Base-by-base conservation (phyloP, 2,797 vertebrate genomes). In the Emydoidea blandingii region DNA sequence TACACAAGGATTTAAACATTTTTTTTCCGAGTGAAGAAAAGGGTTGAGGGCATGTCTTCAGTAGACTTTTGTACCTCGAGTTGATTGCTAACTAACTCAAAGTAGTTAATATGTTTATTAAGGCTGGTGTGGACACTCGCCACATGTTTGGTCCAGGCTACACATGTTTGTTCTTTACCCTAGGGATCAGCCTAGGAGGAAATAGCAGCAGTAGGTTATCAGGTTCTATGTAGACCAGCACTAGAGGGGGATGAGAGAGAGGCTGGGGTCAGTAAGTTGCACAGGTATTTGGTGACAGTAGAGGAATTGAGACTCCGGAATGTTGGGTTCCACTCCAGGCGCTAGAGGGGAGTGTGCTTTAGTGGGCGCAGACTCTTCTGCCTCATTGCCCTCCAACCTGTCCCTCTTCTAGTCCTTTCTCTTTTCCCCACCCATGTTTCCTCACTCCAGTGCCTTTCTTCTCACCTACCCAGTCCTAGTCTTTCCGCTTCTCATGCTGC, bases 331-430 rank as follows among this genome's bases (percentile, higher is more conserved):
- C 15, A 23, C 0, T 68, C 90, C 3, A 0, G 52, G 65, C 34
- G 65, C 68, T 86, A 79, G 93, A 87, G 41, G 56, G 3, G 47
- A 3, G 0, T 0, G 3, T 12, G 29, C 18, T 52, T 0, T 1
- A 49, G 41, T 44, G 83, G 74, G 44, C 50, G 15, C 10, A 50
- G 78, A 68, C 53, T 85, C 0, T 0, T 3, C 0, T 62, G 27
- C 57, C 53, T 81, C 84, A 87, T 86, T 21, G 44, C 14, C 6
- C 31, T 95, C 29, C 23, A 49, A 0, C 19, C 6, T 82, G 65
- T 7, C 62, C 4, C 79, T 83, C 21, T 10, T 72, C 88, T 90
- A 79, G 21, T 81, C 16, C 34, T 65, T 65, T 65, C 34, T 65
- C 34, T 65, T 34, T 65, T n/a, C 4, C 62, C 34, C 16, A 8